Evolutionary conservation across 64 coral and sea anemone species (phyloP).

Genomic region (Dendrophyllia cribrosa): DNA sequence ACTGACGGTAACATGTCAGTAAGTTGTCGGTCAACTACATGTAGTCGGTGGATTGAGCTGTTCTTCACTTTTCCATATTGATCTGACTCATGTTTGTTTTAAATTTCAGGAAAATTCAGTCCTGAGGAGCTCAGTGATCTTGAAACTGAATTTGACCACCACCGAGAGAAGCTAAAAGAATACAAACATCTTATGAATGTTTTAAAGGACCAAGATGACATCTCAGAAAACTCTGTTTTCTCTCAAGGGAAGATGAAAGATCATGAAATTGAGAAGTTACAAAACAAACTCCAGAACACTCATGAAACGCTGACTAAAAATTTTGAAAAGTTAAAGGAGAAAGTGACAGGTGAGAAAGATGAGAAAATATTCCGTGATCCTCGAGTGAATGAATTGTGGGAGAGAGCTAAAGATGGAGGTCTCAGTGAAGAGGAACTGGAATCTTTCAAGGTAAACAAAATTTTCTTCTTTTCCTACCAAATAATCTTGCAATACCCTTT

Average conservation of each 20-base stretch:
- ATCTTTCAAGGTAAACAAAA: conserved; percentile 77
- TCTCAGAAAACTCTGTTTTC: conserved; percentile 89
- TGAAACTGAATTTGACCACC: conserved; percentile 84
- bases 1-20: too few relatives aligned
- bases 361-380: conserved; percentile 52
- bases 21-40: too few relatives aligned
- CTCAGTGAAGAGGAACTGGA: conserved; percentile 67
- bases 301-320: conserved; percentile 52
- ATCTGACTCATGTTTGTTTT: background rate
- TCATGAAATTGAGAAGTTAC: conserved; percentile 58
- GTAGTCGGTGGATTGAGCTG: too few relatives aligned
- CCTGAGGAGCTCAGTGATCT: conserved; percentile 79
- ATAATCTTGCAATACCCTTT: background rate
- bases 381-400: conserved; percentile 81
- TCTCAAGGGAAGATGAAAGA: conserved; percentile 32
- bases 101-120: conserved; percentile 62
- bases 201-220: conserved; percentile 66
- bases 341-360: conserved; percentile 31
- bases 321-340: conserved; percentile 67
- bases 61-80: background rate
- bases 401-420: conserved; percentile 55
- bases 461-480: too few relatives aligned
- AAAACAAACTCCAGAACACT: conserved; percentile 54
- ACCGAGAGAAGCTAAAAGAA: conserved; percentile 75
- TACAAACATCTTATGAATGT: conserved; percentile 55